Evolutionary conservation across 2,113 vertebrate species (phyloP), one percentile per base, ranked within the genome.

Genomic region (Colius striatus): DNA sequence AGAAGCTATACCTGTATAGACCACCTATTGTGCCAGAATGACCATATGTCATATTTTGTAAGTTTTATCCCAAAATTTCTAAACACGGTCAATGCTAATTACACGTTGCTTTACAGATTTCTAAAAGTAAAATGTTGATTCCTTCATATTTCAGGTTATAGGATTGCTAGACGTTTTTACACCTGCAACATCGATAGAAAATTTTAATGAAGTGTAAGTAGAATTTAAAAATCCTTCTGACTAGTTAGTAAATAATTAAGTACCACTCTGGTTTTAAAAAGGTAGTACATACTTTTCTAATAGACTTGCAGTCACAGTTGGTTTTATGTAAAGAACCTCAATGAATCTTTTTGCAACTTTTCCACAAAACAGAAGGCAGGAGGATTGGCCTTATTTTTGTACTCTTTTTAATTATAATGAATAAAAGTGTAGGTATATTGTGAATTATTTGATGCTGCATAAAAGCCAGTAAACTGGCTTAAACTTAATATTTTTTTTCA

Each of bases 81-180:
- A 91, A 70, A 16, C 36, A 20, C 12, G 85, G 43, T 63, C 73
- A 63, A 8, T 87, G 41, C 10, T 75, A 72, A 85, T 83, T 62
- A 26, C 16, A 11, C 32, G 21, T 86, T 82, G 10, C 65, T 62
- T 74, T 78, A 34, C 22, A 27, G 60, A 75, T 86, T 82, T 78
- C 70, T 77, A 41, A 78, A 91, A 77, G 34, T 90, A 91, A 93
- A 89, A 77, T 80, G 60, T 74, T 4, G 2, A 54, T 92, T 80
- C 50, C 55, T 54, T 92, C 22, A 22, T 87, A 51, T 97, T 97
- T 80, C 91, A 98, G 98, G 98, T 98, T 89, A 98, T 98, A 74
- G 99, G 99, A 68, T 97, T 99, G 76, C 98, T 99, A 94, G 99
- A 99, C 21, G 99, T 99, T 97, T 99, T 99, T 97, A 99, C 99